phyloP scores from a whole-genome alignment of 2,888 invertebrate genomes.

The Cantharis rustica region DNA sequence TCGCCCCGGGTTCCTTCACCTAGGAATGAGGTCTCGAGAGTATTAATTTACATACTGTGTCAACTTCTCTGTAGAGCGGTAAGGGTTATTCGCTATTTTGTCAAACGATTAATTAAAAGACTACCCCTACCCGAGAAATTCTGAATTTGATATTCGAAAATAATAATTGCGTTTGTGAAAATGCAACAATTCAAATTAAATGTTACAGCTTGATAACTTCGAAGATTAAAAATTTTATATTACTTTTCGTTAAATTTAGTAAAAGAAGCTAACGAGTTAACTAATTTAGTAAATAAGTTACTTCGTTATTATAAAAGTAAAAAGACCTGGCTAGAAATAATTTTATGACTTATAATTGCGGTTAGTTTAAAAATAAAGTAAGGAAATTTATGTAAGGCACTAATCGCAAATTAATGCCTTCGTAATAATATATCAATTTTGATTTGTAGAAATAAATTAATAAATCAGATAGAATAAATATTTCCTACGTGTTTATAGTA shows the following conservation, averaged over 20 bases:
- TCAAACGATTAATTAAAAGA: not conserved
- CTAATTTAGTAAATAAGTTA: not conserved
- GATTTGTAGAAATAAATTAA: not conserved
- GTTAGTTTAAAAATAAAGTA: no score
- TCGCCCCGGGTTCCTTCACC: not conserved
- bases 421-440: not conserved
- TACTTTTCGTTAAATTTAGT: not conserved
- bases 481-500: not conserved
- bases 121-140: not conserved
- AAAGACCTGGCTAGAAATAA: no score
- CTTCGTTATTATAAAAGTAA: no score
- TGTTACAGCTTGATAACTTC: not conserved
- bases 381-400: no score
- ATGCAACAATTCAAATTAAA: not conserved
- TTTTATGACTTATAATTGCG: no score
- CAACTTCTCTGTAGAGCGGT: not conserved
- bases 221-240: not conserved
- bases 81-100: not conserved
- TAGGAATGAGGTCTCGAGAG: not conserved
- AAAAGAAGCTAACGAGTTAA: not conserved
- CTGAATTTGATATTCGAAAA: not conserved
- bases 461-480: not conserved
- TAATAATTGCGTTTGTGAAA: not conserved
- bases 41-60: not conserved
- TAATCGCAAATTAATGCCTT: no score